phyloP scores from a whole-genome alignment of 2,888 invertebrate species.

The Drosophila ustulata region DNA sequence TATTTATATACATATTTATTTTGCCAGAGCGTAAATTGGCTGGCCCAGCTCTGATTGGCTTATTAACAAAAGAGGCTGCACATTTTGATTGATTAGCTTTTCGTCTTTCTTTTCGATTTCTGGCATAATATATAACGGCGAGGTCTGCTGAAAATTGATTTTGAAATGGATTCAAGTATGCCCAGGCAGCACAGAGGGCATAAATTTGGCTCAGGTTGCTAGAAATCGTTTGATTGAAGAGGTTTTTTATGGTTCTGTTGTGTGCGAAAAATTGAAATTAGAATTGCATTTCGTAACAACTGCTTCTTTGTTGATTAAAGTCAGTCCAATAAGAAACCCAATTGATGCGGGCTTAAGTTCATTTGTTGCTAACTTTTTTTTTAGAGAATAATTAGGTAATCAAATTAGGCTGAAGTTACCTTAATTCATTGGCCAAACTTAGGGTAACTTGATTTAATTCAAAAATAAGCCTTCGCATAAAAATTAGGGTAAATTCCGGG shows the following conservation, averaged over 20 bases:
- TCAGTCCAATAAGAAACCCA: constrained; percentile 11
- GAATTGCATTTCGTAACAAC: background rate
- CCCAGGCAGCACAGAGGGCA: constrained; percentile 3
- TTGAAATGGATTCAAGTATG: constrained; percentile 40
- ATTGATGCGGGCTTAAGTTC: constrained; percentile 31
- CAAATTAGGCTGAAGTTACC: constrained; percentile 45
- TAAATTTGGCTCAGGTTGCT: constrained; percentile 6
- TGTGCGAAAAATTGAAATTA: constrained; percentile 15
- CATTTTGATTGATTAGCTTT: constrained; percentile 67
- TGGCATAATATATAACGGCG: constrained; percentile 19
- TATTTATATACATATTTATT: constrained; percentile 46
- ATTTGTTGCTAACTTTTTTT: constrained; percentile 18
- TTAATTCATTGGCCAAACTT: constrained; percentile 34
- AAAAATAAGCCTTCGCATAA: constrained; percentile 22
- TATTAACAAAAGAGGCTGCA: constrained; percentile 45
- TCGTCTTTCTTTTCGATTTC: constrained; percentile 16
- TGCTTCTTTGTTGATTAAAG: constrained; percentile 12
- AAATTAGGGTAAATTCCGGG: constrained; percentile 21
- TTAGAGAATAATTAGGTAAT: constrained; percentile 42
- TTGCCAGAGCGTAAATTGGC: constrained; percentile 26
- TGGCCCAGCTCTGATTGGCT: constrained; percentile 18
- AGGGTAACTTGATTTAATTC: constrained; percentile 54
- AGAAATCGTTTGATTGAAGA: constrained; percentile 37
- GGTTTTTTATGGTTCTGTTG: background rate
- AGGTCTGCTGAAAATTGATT: constrained; percentile 49